These are phyloP conservation scores for Metellina segmentata DNA, from an alignment of 2,888 invertebrate species.

Conservation along the genomic window DNA sequence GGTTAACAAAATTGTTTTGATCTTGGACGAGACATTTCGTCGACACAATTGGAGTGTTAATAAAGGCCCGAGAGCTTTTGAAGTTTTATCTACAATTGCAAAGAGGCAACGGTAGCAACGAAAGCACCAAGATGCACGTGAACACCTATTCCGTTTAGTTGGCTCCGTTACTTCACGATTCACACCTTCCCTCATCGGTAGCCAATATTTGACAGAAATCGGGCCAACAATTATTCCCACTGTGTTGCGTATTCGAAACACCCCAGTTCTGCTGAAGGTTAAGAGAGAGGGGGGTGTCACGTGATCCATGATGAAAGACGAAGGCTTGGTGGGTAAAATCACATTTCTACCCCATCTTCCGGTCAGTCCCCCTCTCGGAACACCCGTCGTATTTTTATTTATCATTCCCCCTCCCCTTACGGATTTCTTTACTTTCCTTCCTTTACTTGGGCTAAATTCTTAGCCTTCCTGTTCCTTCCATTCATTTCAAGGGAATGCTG, in stretches of 20 bases:
- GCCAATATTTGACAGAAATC: background rate
- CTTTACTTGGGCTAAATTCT: conserved; percentile 26
- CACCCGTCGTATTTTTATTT: conserved; percentile 14
- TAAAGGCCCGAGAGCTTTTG: too few relatives aligned
- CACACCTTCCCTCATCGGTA: too few relatives aligned
- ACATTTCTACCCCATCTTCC: background rate
- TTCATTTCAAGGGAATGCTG: conserved; percentile 28
- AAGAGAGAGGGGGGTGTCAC: background rate
- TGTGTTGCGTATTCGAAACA: background rate
- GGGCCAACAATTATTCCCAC: background rate
- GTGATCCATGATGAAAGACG: conserved; percentile 5
- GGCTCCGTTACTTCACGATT: too few relatives aligned
- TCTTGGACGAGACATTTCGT: too few relatives aligned
- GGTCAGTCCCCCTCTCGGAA: conserved; percentile 8
- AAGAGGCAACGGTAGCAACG: too few relatives aligned
- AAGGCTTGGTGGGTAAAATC: conserved; percentile 6
- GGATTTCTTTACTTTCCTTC: conserved; percentile 33
- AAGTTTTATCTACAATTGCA: too few relatives aligned
- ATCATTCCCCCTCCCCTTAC: conserved; percentile 23
- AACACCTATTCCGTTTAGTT: too few relatives aligned
- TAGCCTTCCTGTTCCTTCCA: conserved; percentile 27
- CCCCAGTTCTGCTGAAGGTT: background rate
- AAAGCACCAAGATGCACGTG: too few relatives aligned
- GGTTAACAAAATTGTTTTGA: too few relatives aligned
- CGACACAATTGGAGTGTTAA: too few relatives aligned